Conservation (phyloP, 2,113 vertebrate species). For the Ranitomeya variabilis region DNA sequence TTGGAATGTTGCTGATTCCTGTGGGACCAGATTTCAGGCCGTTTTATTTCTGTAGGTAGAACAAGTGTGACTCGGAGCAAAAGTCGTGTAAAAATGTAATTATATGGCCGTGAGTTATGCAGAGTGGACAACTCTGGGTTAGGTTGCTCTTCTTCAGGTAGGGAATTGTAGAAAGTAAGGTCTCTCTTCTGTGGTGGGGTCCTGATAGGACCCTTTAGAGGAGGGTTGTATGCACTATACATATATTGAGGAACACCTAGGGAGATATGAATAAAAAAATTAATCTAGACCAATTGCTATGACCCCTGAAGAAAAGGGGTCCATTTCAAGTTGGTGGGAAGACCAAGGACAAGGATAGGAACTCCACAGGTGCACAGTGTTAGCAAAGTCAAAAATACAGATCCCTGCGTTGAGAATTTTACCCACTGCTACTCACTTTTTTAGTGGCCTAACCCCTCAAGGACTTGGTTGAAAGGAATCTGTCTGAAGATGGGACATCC, state of each 20-base stretch:
- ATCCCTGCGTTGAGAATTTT: too few species aligned
- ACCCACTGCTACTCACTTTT: too few species aligned
- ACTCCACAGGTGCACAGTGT: too few species aligned
- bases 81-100: background rate
- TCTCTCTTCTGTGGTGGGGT: too few species aligned
- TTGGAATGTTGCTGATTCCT: constrained; percentile 16
- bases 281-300: background rate
- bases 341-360: background rate
- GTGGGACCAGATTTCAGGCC: background rate
- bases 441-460: too few species aligned
- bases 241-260: background rate
- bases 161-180: background rate
- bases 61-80: constrained; percentile 16
- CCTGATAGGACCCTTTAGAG: too few species aligned
- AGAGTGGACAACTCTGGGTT: background rate
- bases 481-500: too few species aligned
- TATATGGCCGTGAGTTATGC: background rate
- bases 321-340: background rate
- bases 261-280: background rate
- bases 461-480: too few species aligned
- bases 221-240: background rate
- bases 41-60: background rate
- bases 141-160: background rate
- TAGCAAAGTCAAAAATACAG: too few species aligned
- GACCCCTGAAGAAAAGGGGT: background rate